Evolutionary conservation across 2,888 invertebrate species (phyloP).

Genomic region (Eilema caniola): DNA sequence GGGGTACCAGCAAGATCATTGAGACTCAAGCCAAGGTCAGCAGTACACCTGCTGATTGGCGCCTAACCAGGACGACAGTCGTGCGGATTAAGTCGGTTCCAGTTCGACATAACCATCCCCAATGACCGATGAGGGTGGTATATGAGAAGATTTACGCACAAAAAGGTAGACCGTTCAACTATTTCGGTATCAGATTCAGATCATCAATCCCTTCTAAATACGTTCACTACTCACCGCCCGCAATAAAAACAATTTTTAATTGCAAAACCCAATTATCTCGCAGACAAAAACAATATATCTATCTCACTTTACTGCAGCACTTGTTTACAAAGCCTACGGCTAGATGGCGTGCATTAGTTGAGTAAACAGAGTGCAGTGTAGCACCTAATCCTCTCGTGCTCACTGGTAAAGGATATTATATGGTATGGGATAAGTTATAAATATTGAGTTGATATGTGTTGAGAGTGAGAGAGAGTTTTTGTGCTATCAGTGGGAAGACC

Average conservation of each 20-base stretch:
- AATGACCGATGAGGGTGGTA: too few species aligned
- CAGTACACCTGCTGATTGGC: too few species aligned
- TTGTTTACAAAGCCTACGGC: slow-evolving; percentile 78
- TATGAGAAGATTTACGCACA: too few species aligned
- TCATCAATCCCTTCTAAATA: neutral
- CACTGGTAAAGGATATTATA: slow-evolving; percentile 20
- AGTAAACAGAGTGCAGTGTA: slow-evolving; percentile 68
- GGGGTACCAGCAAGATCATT: too few species aligned
- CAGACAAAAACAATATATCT: slow-evolving; percentile 71
- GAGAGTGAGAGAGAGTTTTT: too few species aligned
- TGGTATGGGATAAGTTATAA: neutral
- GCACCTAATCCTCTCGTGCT: slow-evolving; percentile 64
- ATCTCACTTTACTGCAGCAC: slow-evolving; percentile 45
- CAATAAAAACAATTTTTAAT: slow-evolving; percentile 49
- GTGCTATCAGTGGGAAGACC: too few species aligned
- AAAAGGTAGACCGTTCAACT: too few species aligned
- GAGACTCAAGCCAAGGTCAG: too few species aligned
- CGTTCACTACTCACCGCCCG: neutral
- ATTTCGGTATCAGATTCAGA: too few species aligned
- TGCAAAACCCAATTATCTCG: slow-evolving; percentile 64
- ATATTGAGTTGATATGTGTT: slow-evolving; percentile 9
- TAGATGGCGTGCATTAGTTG: slow-evolving; percentile 85
- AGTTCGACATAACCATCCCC: too few species aligned
- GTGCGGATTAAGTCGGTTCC: too few species aligned
- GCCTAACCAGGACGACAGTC: too few species aligned